phyloP scores from a whole-genome alignment of 2,797 vertebrate species.

The Pogonophryne albipinna region DNA sequence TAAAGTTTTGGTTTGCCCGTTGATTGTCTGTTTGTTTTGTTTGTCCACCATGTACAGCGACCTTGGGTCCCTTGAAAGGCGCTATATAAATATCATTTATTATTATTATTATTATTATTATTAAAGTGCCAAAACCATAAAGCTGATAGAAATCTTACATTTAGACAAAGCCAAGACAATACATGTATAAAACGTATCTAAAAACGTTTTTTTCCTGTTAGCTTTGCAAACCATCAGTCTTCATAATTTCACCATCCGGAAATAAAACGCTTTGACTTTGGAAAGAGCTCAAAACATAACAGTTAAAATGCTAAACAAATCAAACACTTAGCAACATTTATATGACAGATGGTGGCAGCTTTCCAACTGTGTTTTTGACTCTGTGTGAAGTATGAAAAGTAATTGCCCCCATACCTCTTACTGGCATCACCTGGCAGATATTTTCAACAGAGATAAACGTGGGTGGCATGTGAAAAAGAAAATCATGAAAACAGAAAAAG shows the following conservation, averaged over 20 bases:
- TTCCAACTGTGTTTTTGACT: conserved; percentile 16
- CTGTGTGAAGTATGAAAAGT: conserved; percentile 47
- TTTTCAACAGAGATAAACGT: conserved; percentile 53
- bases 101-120: too few species aligned
- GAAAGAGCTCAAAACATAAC: conserved; percentile 30
- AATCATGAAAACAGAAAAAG: conserved; percentile 44
- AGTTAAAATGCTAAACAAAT: conserved; percentile 50
- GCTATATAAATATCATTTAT: too few species aligned
- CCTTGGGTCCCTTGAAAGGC: too few species aligned
- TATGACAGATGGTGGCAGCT: conserved; percentile 38
- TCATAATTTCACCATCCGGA: conserved; percentile 20
- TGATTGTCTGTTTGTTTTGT: too few species aligned
- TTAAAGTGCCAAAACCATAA: too few species aligned
- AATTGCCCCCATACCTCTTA: conserved; percentile 48
- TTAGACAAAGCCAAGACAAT: conserved; percentile 13
- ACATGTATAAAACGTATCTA: conserved; percentile 7
- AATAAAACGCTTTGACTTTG: conserved; percentile 2
- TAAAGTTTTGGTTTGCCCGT: too few species aligned
- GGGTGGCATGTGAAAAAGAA: conserved; percentile 25
- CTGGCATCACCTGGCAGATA: conserved; percentile 53
- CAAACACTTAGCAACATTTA: conserved; percentile 51
- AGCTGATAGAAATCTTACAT: too few species aligned
- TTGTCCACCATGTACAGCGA: too few species aligned
- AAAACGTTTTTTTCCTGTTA: conserved; percentile 17
- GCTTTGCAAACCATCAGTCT: conserved; percentile 1